Base-by-base conservation (phyloP, 2,797 vertebrate genomes). In the Eupleurogrammus muticus region DNA sequence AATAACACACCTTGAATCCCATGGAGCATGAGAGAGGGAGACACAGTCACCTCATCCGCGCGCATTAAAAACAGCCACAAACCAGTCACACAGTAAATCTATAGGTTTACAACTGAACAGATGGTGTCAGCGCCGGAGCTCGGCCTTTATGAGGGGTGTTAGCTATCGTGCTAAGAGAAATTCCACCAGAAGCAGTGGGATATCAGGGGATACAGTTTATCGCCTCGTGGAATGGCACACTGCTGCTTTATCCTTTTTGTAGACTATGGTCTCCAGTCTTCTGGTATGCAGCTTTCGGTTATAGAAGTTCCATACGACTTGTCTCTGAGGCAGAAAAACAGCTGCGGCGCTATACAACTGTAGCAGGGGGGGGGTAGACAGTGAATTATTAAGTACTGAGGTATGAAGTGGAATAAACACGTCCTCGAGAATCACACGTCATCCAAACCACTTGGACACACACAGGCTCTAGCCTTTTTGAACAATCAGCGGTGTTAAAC, bases 1-100 rank as follows among this genome's bases (percentile, higher is more conserved):
- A 94, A 94, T 94, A 93, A 93, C 92, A 91, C 84, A 87, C 87
- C 85, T 86, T 70, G 77, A 83, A 78, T 83, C 77, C 77, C 70
- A 47, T 55, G 85, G 77, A 88, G 83, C 86, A 85, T 71, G 84
- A 90, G 83, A 90, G 83, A 71, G 80, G 46, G 55, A 82, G 75
- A 88, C 83, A 81, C 75, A 64, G 64, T 73, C 84, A 35, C 77
- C 70, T 81, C 51, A 79, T 73, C 56, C 59, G 6, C 80, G 58
- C 66, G 69, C 78, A 81, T 71, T 75, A 76, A 67, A 66, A 69
- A 80, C 73, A 19, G 56, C 60, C 67, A 59, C 79, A 52, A 75
- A 72, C 51, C 71, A 72, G 80, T 80, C 72, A 61, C 75, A 84
- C 77, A 82, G 84, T 88, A 90, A 89, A 91, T 89, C 90, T 84